phyloP scores from a whole-genome alignment of 2,113 vertebrate genomes.

The Hyla sarda region DNA sequence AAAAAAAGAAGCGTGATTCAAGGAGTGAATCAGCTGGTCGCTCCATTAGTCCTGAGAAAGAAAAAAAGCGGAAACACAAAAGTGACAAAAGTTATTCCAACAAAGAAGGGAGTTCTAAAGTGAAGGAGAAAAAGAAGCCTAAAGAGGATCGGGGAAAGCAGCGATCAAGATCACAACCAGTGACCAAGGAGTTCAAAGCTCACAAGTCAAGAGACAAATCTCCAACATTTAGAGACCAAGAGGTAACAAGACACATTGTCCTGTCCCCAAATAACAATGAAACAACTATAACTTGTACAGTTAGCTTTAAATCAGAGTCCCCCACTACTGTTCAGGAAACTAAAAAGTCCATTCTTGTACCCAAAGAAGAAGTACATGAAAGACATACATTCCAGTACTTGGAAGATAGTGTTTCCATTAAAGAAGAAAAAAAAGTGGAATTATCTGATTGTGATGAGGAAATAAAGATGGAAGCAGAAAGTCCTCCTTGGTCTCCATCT shows the following conservation, averaged over 20 bases:
- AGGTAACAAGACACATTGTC: conserved; percentile 18
- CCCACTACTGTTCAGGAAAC: conserved; percentile 20
- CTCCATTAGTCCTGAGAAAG: conserved; percentile 78
- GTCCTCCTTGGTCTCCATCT: conserved; percentile 56
- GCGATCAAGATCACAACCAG: conserved; percentile 62
- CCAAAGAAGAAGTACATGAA: conserved; percentile 25
- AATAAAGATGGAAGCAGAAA: not conserved
- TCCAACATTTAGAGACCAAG: conserved; percentile 49
- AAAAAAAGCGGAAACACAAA: conserved; percentile 71
- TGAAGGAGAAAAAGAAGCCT: conserved; percentile 71
- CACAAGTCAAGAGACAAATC: conserved; percentile 72
- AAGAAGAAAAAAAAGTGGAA: conserved; percentile 11
- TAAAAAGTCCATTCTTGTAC: not conserved
- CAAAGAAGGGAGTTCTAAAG: conserved; percentile 64
- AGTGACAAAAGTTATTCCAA: conserved; percentile 67
- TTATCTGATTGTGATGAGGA: conserved; percentile 24
- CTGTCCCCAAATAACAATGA: conserved; percentile 27
- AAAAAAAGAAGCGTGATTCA: conserved; percentile 71
- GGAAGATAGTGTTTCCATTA: not conserved
- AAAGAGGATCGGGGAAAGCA: conserved; percentile 75
- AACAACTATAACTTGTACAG: conserved; percentile 40
- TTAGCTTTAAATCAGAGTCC: conserved; percentile 31
- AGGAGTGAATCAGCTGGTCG: conserved; percentile 66
- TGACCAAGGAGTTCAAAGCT: conserved; percentile 65
- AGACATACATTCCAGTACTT: not conserved